These are phyloP conservation scores for Heliothis subflexa DNA, from an alignment of 1,140 invertebrate species.

Conservation along the genomic window DNA sequence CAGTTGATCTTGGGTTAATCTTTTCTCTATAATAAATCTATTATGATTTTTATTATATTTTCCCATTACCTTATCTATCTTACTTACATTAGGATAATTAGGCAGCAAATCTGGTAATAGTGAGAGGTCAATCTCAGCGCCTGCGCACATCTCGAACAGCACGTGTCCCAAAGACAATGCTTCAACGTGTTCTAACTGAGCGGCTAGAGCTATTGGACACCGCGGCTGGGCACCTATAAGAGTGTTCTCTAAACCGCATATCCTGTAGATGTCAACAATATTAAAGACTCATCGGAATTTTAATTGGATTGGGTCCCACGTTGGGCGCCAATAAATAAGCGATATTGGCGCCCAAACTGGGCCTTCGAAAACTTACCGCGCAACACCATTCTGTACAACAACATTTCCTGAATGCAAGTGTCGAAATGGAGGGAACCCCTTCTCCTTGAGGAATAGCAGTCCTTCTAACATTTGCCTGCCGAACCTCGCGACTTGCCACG, in stretches of 20 bases:
- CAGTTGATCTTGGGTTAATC: no score
- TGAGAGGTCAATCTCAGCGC: slow-evolving; percentile 92
- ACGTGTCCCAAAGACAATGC: slow-evolving; percentile 93
- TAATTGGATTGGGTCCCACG: neutral
- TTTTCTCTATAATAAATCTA: no score
- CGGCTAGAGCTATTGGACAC: slow-evolving; percentile 56
- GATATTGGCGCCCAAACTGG: slow-evolving; percentile 14
- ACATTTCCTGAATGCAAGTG: slow-evolving; percentile 97
- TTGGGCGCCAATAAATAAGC: neutral
- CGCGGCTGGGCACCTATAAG: slow-evolving; percentile 92
- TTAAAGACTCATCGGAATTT: neutral
- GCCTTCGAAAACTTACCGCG: slow-evolving; percentile 80
- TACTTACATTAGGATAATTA: slow-evolving; percentile 91
- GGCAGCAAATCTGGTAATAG: slow-evolving; percentile 90
- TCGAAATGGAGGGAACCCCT: slow-evolving; percentile 94
- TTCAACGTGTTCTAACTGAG: slow-evolving; percentile 88
- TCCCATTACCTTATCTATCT: no score
- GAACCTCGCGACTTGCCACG: slow-evolving; percentile 93
- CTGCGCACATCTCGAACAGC: slow-evolving; percentile 96
- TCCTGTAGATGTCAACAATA: slow-evolving; percentile 73
- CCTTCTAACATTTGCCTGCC: slow-evolving; percentile 96
- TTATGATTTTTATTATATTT: no score
- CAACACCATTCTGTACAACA: slow-evolving; percentile 95
- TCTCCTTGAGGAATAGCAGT: slow-evolving; percentile 93
- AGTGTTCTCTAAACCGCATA: slow-evolving; percentile 94